phyloP scores from a whole-genome alignment of 2,113 vertebrate genomes.

The Hyaena hyaena region DNA sequence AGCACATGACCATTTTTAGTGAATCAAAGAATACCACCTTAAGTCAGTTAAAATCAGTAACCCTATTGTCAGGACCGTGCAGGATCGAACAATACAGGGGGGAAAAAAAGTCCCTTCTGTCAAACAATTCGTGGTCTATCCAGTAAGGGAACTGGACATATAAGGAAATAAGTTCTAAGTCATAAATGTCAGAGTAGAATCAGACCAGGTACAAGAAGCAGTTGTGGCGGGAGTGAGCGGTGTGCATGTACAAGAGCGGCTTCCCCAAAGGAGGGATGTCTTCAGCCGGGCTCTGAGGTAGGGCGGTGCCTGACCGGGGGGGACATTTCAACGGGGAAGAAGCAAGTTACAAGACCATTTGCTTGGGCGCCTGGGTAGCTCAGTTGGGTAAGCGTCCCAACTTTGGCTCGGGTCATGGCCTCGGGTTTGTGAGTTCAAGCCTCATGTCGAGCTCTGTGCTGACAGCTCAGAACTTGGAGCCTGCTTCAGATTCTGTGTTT shows the following conservation, averaged over 20 bases:
- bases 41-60: constrained; percentile 4
- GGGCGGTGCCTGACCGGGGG: not conserved
- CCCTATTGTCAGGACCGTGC: not conserved
- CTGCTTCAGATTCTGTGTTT: too few relatives aligned
- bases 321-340: not conserved
- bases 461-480: too few relatives aligned
- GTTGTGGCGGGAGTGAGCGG: not conserved
- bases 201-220: not conserved
- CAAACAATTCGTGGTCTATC: not conserved
- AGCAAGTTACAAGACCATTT: not conserved
- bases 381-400: too few relatives aligned
- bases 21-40: not conserved
- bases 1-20: not conserved
- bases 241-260: not conserved
- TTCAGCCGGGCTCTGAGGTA: not conserved
- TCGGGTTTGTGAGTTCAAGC: too few relatives aligned
- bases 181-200: not conserved
- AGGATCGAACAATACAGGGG: not conserved
- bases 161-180: not conserved
- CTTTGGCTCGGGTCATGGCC: too few relatives aligned
- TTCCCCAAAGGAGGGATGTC: not conserved
- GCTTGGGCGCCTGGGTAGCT: not conserved
- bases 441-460: too few relatives aligned
- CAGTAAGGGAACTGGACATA: not conserved
- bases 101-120: not conserved